Evolutionary conservation across 1,140 invertebrate genomes (phyloP), one percentile per base, ranked within the genome.

Genomic region (Temnothorax nylanderi): DNA sequence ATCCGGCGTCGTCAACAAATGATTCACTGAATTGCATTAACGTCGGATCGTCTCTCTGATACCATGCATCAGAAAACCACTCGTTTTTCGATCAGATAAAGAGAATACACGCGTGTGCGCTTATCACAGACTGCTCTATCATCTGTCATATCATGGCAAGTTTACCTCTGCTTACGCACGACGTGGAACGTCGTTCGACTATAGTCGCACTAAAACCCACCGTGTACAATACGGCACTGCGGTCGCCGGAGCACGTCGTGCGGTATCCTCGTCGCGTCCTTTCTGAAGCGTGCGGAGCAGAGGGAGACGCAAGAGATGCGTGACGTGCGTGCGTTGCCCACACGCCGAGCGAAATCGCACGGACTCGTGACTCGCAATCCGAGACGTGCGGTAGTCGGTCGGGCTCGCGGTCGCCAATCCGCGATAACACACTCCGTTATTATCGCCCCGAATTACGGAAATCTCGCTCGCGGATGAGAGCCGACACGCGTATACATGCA

Each of bases 201-300:
- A 18, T 8, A 26, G 16, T 2, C 0, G 21, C 7, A 47, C 10
- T 64, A 64, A 37, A 41, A 37, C 8, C 18, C 32, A 67, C 32
- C 13, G n/a, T 64, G 37, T 3, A 13, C 3, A n/a, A 51, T 78
- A 78, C 47, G 62, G 32, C 62, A 80, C 77, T 78, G 76, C 6
- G 56, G 44, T 3, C 21, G 75, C 18, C 49, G 7, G 11, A n/a
- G 75, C 21, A 44, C 37, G 16, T 77, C 44, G 32, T 51, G 44
- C 10, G 77, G 47, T 80, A 69, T 51, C 34, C 16, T 34, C 56
- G 16, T 76, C 2, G 16, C 3, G 37, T 62, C 5, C 21, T n/a
- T 34, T 3, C 1, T 1, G 32, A 37, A 37, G 6, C n/a, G 18
- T 8, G 18, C 13, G n/a, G 62, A 47, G 10, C 2, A 47, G 41